Evolutionary conservation across 2,797 vertebrate genomes (phyloP).

Genomic region (Poliocrania exsul): DNA sequence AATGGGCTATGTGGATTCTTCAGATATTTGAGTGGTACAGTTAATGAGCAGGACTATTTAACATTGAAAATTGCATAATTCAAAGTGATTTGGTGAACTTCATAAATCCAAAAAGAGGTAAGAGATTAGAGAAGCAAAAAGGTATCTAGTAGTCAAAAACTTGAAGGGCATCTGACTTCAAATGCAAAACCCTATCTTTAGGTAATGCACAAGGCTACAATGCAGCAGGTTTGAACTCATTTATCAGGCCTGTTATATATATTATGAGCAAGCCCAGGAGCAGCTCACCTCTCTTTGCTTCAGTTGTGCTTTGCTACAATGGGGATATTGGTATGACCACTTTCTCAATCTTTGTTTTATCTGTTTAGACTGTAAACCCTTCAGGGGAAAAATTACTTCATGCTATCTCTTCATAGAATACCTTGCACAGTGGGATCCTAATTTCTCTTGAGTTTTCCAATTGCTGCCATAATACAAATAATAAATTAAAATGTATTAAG

Average conservation of each 20-base stretch:
- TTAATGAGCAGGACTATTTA: not conserved
- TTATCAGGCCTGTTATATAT: not conserved
- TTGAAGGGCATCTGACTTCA: not conserved
- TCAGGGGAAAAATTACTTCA: not conserved
- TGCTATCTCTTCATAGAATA: not conserved
- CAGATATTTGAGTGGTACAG: not conserved
- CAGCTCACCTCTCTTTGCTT: not conserved
- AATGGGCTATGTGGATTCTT: not conserved
- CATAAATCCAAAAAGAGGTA: not conserved
- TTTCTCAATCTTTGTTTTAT: constrained; percentile 14
- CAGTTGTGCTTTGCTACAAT: not conserved
- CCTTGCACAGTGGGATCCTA: not conserved
- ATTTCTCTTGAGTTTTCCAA: constrained; percentile 16
- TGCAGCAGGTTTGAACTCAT: not conserved
- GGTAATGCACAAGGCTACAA: not conserved
- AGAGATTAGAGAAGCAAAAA: not conserved
- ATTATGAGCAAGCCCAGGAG: not conserved
- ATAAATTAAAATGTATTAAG: constrained; percentile 37
- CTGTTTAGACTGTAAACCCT: not conserved
- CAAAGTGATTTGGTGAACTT: not conserved
- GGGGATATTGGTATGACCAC: not conserved
- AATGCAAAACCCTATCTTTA: not conserved
- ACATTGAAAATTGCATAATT: not conserved
- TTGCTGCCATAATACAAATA: constrained; percentile 32
- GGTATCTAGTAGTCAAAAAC: not conserved